These are phyloP conservation scores for Xyrauchen texanus DNA, from an alignment of 2,113 vertebrate species.

Conservation along the genomic window DNA sequence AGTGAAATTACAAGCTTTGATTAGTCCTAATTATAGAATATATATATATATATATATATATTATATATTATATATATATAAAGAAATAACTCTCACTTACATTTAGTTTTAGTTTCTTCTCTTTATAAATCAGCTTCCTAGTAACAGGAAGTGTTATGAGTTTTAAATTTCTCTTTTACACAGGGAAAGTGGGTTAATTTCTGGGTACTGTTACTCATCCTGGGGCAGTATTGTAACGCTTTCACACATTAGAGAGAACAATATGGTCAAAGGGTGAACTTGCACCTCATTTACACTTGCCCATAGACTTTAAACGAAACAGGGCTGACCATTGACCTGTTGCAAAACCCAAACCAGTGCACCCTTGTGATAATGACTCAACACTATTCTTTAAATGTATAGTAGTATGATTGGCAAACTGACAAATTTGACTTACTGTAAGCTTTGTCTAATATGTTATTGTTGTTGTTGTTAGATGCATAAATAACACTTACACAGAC, in stretches of 20 bases:
- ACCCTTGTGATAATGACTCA: constrained; percentile 2
- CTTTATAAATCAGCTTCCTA: too few species aligned
- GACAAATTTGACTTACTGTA: too few species aligned
- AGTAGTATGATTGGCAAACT: too few species aligned
- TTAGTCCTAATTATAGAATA: too few species aligned
- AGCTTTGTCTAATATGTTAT: too few species aligned
- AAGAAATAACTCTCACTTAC: too few species aligned
- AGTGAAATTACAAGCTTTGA: too few species aligned
- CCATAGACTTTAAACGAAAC: not conserved
- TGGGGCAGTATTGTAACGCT: not conserved
- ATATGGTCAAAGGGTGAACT: not conserved
- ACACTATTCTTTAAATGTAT: not conserved
- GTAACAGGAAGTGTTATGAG: not conserved
- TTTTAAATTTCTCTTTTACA: not conserved
- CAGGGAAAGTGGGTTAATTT: not conserved
- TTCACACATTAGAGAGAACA: not conserved
- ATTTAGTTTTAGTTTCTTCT: too few species aligned
- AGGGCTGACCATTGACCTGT: constrained; percentile 2
- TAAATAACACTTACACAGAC: too few species aligned
- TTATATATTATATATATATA: too few species aligned
- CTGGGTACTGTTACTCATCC: not conserved
- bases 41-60: too few species aligned
- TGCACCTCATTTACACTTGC: not conserved
- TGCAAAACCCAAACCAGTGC: constrained; percentile 10
- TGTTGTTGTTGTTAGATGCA: too few species aligned